Base-by-base conservation (phyloP, 2,113 vertebrate genomes). In the Columba livia region DNA sequence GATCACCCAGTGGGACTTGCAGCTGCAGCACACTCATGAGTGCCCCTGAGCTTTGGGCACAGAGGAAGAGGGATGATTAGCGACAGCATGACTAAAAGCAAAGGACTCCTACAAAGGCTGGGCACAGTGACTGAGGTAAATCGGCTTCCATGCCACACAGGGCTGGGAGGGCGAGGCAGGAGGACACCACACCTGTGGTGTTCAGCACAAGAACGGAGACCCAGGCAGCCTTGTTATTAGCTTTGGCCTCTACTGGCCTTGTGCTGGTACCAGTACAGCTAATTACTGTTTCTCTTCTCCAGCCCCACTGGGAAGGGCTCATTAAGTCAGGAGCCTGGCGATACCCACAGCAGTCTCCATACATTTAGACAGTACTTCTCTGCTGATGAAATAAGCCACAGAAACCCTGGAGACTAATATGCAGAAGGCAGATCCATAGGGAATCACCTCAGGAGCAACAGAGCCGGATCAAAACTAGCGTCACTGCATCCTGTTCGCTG, bases 211-310 rank as follows among this genome's bases (percentile, higher is more conserved):
- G 40, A 77, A 65, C n/a, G 0, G 0, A 87, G 69, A 89, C 19
- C 10, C 81, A 32, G 24, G 28, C n/a, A 44, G 19, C 44, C 66
- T 31, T 72, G 29, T 85, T 40, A 88, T 62, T 83, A 93, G 44
- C 66, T 69, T 53, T 42, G 85, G 58, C 64, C 25, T 91, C 62
- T 29, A 24, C 58, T 3, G 42, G 58, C 60, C 53, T 44, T 3
- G 17, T 38, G 32, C 9, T 47, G 87, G 28, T 72, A 90, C 54
- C 50, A 65, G 14, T 2, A 83, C 9, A 58, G 28, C 17, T 96
- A 94, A 93, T 95, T 73, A 88, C 15, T 83, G 74, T 61, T 91
- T 95, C 67, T 85, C 53, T 36, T 67, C 34, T 42, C 53, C 62
- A 73, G 1, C 10, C 31, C 54, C 40, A 50, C 40, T 3, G 40